These are phyloP conservation scores for Coluber constrictor DNA, from an alignment of 2,797 vertebrate genomes.

Conservation along the genomic window DNA sequence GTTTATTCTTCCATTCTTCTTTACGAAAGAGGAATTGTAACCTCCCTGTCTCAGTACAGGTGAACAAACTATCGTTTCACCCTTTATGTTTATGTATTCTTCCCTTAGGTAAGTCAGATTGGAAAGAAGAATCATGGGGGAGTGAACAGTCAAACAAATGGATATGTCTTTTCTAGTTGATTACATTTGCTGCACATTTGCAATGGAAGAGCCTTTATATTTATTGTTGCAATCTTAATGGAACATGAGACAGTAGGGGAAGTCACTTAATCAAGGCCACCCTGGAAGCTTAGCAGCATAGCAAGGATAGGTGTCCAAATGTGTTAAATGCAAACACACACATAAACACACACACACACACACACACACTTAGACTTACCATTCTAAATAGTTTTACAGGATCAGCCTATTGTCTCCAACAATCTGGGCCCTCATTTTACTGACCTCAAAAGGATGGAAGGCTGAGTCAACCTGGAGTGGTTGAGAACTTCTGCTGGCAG, in stretches of 20 bases:
- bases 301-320: not conserved
- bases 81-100: not conserved
- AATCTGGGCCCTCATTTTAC: no score
- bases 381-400: no score
- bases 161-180: not conserved
- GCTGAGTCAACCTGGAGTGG: no score
- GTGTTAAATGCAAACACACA: not conserved
- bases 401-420: no score
- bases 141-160: not conserved
- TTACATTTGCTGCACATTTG: not conserved
- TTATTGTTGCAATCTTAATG: not conserved
- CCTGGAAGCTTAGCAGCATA: not conserved
- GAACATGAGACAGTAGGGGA: not conserved
- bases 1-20: not conserved
- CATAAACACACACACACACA: not conserved
- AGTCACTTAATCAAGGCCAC: not conserved
- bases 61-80: not conserved
- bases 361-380: no score
- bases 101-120: not conserved
- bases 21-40: not conserved
- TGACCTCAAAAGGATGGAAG: no score
- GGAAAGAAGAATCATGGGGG: not conserved
- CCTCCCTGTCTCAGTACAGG: not conserved
- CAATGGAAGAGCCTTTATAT: not conserved
- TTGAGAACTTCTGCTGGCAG: no score